Evolutionary conservation across 2,797 vertebrate genomes (phyloP).

Genomic region (Clangula hyemalis): DNA sequence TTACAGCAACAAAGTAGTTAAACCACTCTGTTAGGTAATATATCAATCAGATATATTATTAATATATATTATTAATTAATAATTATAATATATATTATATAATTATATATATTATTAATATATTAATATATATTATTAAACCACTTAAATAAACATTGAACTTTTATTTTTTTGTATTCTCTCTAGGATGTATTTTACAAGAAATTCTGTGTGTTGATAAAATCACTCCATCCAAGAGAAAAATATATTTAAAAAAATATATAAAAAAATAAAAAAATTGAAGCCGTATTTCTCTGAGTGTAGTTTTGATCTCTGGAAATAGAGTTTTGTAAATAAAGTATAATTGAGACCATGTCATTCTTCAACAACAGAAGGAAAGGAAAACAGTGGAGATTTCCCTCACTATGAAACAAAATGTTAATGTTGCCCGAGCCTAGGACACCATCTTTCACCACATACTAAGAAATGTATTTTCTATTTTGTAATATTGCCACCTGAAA

Average conservation of each 20-base stretch:
- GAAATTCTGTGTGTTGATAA: not conserved
- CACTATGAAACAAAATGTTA: not conserved
- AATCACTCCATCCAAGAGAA: not conserved
- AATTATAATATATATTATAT: no score
- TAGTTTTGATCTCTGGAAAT: constrained; percentile 26
- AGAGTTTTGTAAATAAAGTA: constrained; percentile 16
- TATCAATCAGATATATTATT: not conserved
- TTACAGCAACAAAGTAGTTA: not conserved
- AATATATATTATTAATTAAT: no score
- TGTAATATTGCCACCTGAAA: not conserved
- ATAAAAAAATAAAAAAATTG: not conserved
- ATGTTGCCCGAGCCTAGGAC: not conserved
- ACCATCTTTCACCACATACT: not conserved
- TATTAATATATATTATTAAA: not conserved
- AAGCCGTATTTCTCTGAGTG: constrained; percentile 28
- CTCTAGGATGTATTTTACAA: not conserved
- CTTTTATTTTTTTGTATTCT: not conserved
- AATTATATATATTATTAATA: no score
- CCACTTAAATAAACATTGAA: not conserved
- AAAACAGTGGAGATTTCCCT: not conserved
- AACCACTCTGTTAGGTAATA: not conserved
- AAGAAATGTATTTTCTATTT: not conserved
- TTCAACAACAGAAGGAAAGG: not conserved
- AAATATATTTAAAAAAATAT: not conserved
- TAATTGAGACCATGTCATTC: not conserved